Evolutionary conservation across 2,888 invertebrate genomes (phyloP), one percentile per base, ranked within the genome.

Genomic region (Andrena chrysosceles): DNA sequence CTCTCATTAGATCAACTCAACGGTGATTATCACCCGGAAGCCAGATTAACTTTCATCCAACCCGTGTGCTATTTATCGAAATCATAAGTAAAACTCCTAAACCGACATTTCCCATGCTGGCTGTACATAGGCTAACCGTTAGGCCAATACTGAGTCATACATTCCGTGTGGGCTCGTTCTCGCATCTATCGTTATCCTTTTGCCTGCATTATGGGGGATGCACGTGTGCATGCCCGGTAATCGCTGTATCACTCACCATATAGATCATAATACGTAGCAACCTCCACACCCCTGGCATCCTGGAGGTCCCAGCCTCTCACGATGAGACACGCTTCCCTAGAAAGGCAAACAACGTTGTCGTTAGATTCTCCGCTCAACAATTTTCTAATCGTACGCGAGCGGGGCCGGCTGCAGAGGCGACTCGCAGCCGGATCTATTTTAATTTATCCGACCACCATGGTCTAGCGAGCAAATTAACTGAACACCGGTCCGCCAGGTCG

Each of bases 211-310:
- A 42, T 35, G 54, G 13, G 10, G 42, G 54, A 35, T 13, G 13
- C n/a, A 4, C 20, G 48, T 13, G 20, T 35, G 8, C 26, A 66
- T n/a, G 31, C 13, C 42, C 1, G 20, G 6, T 33, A 52, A 67
- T 29, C 29, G 60, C 16, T 8, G 10, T 13, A 56, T 64, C 26
- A 68, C 91, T 93, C 86, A 94, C 93, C 93, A 93, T 93, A 89
- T 92, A 93, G 93, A 94, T 93, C 91, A 94, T 93, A 93, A 92
- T 90, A 90, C 91, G 91, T 91, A 93, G 93, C 92, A 93, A 91
- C 92, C 92, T 93, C 93, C 93, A 91, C 93, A 92, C 91, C 92
- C 93, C 92, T 93, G 92, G 93, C 92, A 93, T 94, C 92, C 93
- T 94, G 93, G 90, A 93, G 91, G 92, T 92, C 90, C 92, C 93